Base-by-base conservation (phyloP, 2,888 invertebrate species). In the Archips xylosteana region DNA sequence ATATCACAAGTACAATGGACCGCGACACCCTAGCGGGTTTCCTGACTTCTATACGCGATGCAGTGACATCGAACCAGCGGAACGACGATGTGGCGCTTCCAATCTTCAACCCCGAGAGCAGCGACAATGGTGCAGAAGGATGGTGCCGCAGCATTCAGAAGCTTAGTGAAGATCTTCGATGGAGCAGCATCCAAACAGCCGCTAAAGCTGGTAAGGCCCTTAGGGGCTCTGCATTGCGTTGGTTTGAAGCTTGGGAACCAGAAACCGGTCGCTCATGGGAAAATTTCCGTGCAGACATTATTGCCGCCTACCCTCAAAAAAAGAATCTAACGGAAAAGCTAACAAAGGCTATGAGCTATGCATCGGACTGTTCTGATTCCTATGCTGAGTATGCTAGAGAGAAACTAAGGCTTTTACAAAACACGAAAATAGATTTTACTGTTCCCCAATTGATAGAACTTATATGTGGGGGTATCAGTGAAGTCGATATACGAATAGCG, bases 171-270 rank as follows among this genome's bases (percentile, higher is more conserved):
- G n/a, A n/a, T n/a, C n/a, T n/a, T n/a, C n/a, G n/a, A n/a, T n/a
- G n/a, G n/a, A n/a, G n/a, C n/a, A n/a, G n/a, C n/a, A n/a, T n/a
- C n/a, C n/a, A n/a, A n/a, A n/a, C n/a, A n/a, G n/a, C n/a, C n/a
- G n/a, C n/a, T n/a, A n/a, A n/a, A n/a, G n/a, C n/a, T n/a, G n/a
- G n/a, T n/a, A n/a, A n/a, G n/a, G n/a, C n/a, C n/a, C n/a, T n/a
- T n/a, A n/a, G n/a, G n/a, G n/a, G n/a, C n/a, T n/a, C n/a, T n/a
- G 76, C 78, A 54, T 15, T 77, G 64, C 3, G 32, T n/a, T 76
- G 76, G 76, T 77, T 68, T 9, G 77, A 78, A 9, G 32, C 76
- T 0, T 78, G 78, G 77, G 74, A 78, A 64, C 78, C 78, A 0
- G 23, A 61, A 3, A 60, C 69, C 5, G 77, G 75, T 47, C 70